Evolutionary conservation across 2,888 invertebrate genomes (phyloP).

Genomic region (Drepana falcataria): DNA sequence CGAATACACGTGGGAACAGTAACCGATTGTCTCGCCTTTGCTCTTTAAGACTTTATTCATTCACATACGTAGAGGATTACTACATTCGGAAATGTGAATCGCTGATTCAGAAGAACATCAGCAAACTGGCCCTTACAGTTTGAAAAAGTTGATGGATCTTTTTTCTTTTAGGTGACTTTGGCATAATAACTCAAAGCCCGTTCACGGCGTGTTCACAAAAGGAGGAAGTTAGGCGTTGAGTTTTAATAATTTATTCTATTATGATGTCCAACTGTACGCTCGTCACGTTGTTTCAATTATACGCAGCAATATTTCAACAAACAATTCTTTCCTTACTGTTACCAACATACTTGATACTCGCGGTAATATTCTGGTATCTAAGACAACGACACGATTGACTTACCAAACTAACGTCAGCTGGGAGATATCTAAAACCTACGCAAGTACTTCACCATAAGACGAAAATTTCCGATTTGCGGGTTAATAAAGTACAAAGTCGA

Average conservation of each 20-base stretch:
- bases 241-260: conserved; percentile 13
- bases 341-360: background rate
- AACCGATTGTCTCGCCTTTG: background rate
- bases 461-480: too few relatives aligned
- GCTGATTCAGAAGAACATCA: background rate
- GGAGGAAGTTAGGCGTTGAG: conserved; percentile 8
- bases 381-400: too few relatives aligned
- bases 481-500: too few relatives aligned
- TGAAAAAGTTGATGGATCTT: background rate
- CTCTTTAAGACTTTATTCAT: background rate
- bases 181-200: conserved; percentile 1
- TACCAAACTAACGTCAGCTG: too few relatives aligned
- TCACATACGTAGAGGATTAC: background rate
- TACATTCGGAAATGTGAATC: background rate
- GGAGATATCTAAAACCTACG: too few relatives aligned
- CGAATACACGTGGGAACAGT: conserved; percentile 10
- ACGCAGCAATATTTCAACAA: background rate
- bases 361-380: background rate
- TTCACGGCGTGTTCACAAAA: conserved; percentile 2
- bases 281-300: conserved; percentile 7
- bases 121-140: too few relatives aligned
- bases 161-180: background rate
- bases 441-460: too few relatives aligned
- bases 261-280: conserved; percentile 6
- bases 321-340: background rate